A percentile compares a stretch with the other conserved stretches of the same genome.
These are phyloP conservation scores for Heliothis virescens DNA, from an alignment of 1,140 invertebrate species.

Conservation along the genomic window DNA sequence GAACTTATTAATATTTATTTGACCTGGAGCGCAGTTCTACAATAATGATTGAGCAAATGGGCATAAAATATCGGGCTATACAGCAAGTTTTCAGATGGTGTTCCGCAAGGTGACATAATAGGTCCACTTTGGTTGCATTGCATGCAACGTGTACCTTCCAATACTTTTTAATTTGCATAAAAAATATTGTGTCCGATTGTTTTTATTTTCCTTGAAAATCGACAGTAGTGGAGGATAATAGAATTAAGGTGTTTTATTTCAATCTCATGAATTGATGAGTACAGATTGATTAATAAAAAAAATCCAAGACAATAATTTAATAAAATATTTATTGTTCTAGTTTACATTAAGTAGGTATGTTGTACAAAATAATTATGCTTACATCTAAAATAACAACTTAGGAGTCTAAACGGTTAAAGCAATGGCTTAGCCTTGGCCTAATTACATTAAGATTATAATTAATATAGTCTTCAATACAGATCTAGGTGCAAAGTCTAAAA, in stretches of 20 bases:
- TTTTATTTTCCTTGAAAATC: no score
- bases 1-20: no score
- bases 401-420: constrained; percentile 45
- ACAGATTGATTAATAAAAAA: background rate
- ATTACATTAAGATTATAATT: constrained; percentile 28
- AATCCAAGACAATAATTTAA: constrained; percentile 37
- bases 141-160: no score
- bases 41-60: no score
- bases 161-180: no score
- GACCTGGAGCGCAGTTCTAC: no score
- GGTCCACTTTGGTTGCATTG: background rate
- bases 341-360: constrained; percentile 50
- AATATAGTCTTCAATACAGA: constrained; percentile 32
- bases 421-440: constrained; percentile 51
- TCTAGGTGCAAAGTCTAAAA: constrained; percentile 35
- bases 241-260: no score
- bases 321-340: constrained; percentile 57
- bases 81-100: background rate
- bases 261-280: no score
- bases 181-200: no score
- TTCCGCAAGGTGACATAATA: background rate
- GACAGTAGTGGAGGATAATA: no score
- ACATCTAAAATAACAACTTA: constrained; percentile 59
- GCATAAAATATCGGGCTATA: no score
- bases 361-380: constrained; percentile 65